Conservation (phyloP, 2,113 vertebrate species). For the Xyrauchen texanus region DNA sequence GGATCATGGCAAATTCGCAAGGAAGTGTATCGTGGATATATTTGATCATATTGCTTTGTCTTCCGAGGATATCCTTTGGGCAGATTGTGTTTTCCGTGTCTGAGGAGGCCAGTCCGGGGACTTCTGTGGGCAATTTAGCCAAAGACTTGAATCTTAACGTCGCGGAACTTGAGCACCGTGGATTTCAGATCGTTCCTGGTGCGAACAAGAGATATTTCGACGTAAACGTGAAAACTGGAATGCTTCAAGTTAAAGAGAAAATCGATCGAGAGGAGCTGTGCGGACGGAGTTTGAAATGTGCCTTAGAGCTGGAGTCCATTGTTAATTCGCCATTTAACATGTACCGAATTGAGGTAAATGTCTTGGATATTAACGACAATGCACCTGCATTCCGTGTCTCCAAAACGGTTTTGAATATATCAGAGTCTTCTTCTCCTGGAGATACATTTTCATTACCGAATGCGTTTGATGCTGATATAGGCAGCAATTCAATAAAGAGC, state of each 20-base stretch:
- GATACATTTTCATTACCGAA: slow-evolving; percentile 60
- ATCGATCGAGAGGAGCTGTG: slow-evolving; percentile 72
- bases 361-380: slow-evolving; percentile 76
- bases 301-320: slow-evolving; percentile 68
- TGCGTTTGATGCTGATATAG: slow-evolving; percentile 42
- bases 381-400: slow-evolving; percentile 63
- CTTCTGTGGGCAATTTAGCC: too few relatives aligned
- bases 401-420: slow-evolving; percentile 60
- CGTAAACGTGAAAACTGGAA: slow-evolving; percentile 62
- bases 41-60: too few relatives aligned
- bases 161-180: too few relatives aligned
- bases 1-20: too few relatives aligned
- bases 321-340: slow-evolving; percentile 67
- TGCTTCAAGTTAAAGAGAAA: slow-evolving; percentile 65
- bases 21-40: too few relatives aligned
- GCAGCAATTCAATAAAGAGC: too few relatives aligned
- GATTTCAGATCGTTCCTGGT: too few relatives aligned
- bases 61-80: too few relatives aligned
- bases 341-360: slow-evolving; percentile 64
- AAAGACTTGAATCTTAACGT: too few relatives aligned
- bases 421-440: slow-evolving; percentile 56
- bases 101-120: too few relatives aligned
- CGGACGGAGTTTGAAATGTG: slow-evolving; percentile 56
- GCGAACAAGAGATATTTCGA: too few relatives aligned
- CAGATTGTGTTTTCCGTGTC: too few relatives aligned